These are phyloP conservation scores for Melanotaenia duboulayi DNA, from an alignment of 2,113 vertebrate genomes.

Conservation along the genomic window DNA sequence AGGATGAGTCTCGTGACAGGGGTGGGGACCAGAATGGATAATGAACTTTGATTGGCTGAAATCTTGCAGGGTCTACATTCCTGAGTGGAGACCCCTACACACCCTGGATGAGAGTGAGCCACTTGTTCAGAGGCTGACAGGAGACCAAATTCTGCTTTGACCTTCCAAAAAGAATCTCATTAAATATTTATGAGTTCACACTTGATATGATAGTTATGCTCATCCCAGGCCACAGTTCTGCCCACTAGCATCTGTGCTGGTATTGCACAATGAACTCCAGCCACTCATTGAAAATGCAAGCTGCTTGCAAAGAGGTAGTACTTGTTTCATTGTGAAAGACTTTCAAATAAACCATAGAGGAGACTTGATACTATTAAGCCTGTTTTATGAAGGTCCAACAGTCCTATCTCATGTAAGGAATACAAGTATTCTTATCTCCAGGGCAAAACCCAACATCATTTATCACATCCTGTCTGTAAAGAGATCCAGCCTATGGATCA, in stretches of 20 bases:
- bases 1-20: conserved; percentile 52
- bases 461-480: conserved; percentile 38
- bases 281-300: conserved; percentile 9
- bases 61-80: conserved; percentile 37
- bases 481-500: conserved; percentile 43
- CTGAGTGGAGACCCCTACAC: conserved; percentile 29
- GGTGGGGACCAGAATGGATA: conserved; percentile 53
- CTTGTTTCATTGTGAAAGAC: conserved; percentile 1
- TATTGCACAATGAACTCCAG: conserved; percentile 33
- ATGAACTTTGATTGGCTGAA: conserved; percentile 67
- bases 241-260: conserved; percentile 56
- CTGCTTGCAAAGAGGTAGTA: conserved; percentile 13
- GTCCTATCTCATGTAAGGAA: conserved; percentile 15
- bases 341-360: conserved; percentile 31
- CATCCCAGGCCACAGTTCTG: conserved; percentile 33
- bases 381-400: conserved; percentile 24
- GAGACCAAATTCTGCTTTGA: conserved; percentile 59
- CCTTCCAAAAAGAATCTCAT: conserved; percentile 57
- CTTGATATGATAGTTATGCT: conserved; percentile 47
- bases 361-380: conserved; percentile 8
- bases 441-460: conserved; percentile 50
- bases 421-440: conserved; percentile 12
- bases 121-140: conserved; percentile 30
- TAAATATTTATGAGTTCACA: conserved; percentile 68
- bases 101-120: conserved; percentile 21